These are phyloP conservation scores for Opisthograptis luteolata DNA, from an alignment of 2,888 invertebrate genomes.

Conservation along the genomic window DNA sequence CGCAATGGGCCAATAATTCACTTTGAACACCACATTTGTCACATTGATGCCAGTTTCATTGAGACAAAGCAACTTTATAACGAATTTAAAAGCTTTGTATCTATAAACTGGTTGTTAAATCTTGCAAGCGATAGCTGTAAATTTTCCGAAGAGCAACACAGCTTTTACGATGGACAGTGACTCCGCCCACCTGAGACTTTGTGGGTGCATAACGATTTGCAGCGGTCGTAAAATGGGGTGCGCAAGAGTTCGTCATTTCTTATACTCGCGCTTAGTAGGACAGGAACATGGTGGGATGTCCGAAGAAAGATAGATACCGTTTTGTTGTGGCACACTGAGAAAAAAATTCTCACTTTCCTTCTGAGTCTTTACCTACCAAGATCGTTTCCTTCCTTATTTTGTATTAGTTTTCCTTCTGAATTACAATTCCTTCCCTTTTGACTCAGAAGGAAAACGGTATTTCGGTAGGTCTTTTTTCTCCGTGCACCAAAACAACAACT, in stretches of 20 bases:
- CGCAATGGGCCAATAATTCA: constrained; percentile 52
- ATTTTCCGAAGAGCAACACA: constrained; percentile 69
- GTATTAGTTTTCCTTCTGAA: no score
- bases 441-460: no score
- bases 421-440: no score
- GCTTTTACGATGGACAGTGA: constrained; percentile 74
- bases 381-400: no score
- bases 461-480: no score
- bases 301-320: no score
- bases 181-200: constrained; percentile 76
- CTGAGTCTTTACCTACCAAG: no score
- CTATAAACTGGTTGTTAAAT: constrained; percentile 83
- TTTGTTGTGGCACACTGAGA: no score
- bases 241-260: constrained; percentile 20
- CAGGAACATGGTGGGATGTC: no score
- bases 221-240: constrained; percentile 67
- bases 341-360: no score
- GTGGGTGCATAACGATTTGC: constrained; percentile 63
- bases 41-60: constrained; percentile 60
- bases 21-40: constrained; percentile 56
- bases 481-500: no score
- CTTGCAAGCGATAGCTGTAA: constrained; percentile 78
- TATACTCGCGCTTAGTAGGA: constrained; percentile 4
- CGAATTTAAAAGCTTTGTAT: constrained; percentile 75
- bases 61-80: constrained; percentile 74